Conservation (phyloP, 2,888 invertebrate species). For the Zygaena filipendulae region DNA sequence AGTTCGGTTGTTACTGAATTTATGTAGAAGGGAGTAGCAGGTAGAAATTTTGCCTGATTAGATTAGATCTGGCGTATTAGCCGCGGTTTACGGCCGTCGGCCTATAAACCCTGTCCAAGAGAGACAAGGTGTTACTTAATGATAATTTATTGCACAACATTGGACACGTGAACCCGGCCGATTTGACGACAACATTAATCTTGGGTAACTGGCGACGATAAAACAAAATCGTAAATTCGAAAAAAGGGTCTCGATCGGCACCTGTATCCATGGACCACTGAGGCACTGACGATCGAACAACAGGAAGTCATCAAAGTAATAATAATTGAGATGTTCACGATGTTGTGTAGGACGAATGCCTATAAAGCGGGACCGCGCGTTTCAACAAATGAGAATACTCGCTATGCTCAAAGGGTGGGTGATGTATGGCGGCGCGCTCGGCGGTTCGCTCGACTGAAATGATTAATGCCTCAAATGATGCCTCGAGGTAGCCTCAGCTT, state of each 20-base stretch:
- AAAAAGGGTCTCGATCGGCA: conserved; percentile 32
- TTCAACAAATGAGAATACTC: conserved; percentile 49
- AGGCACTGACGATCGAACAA: conserved; percentile 30
- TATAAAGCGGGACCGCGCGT: conserved; percentile 39
- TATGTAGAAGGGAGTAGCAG: too few species aligned
- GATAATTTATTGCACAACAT: conserved; percentile 60
- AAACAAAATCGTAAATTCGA: conserved; percentile 29
- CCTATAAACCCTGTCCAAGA: conserved; percentile 39
- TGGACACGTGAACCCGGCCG: conserved; percentile 32
- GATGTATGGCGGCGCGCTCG: conserved; percentile 36
- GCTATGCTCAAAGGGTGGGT: conserved; percentile 40
- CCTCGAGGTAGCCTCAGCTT: conserved; percentile 26
- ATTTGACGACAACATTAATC: conserved; percentile 56
- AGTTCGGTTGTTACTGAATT: too few species aligned
- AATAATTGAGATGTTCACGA: conserved; percentile 55
- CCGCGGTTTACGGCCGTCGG: conserved; percentile 39
- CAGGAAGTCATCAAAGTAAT: conserved; percentile 53
- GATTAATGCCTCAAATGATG: conserved; percentile 41
- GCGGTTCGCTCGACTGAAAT: conserved; percentile 30
- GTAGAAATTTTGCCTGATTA: conserved; percentile 54
- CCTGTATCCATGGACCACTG: conserved; percentile 33
- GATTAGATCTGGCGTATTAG: conserved; percentile 41
- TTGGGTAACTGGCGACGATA: conserved; percentile 45
- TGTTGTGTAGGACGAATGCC: conserved; percentile 38
- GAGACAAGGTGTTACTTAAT: conserved; percentile 61